Evolutionary conservation across 2,797 vertebrate genomes (phyloP), one percentile per base, ranked within the genome.

Genomic region (Todus mexicanus): DNA sequence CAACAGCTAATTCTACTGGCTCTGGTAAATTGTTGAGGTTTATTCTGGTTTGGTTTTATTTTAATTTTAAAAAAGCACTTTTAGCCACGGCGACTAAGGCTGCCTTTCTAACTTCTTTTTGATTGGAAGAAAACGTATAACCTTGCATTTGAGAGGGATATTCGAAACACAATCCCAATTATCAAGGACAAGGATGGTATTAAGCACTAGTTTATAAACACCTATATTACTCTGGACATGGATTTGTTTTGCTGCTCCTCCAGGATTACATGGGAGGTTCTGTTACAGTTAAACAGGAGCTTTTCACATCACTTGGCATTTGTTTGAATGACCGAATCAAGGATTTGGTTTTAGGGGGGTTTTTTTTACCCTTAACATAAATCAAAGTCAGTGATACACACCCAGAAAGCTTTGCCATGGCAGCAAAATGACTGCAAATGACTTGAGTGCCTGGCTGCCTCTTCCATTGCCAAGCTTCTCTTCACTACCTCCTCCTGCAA

Each of bases 171-270:
- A 68, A 75, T 31, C 10, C 22, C 66, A 84, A 76, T 43, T 37
- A 40, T 12, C 61, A 84, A 76, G 45, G 37, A n/a, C 29, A 56
- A 75, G 4, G 33, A 56, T 27, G 9, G 33, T 21, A 66, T 56
- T 60, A 77, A 68, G 17, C 21, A 78, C 22, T 29, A 26, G 8
- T 50, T 90, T 59, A 64, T 31, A 26, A 87, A 68, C 26, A 64
- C 4, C 29, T 40, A 14, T 0, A 1, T 19, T 10, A 48, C 13
- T 68, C 33, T 11, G 29, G 54, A 73, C 3, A 2, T 35, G 11
- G 47, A 69, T 51, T 70, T 68, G 26, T 15, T 81, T 50, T 40
- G 37, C 20, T 40, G 38, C 18, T 78, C 47, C 48, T 43, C 56
- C 31, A 48, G 26, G 45, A 79, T 47, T 57, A 86, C 75, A 69